Percentiles rank a stretch among this genome's conserved stretches.
Conservation (phyloP, 1,140 invertebrate species). For the Papilio polyxenes region DNA sequence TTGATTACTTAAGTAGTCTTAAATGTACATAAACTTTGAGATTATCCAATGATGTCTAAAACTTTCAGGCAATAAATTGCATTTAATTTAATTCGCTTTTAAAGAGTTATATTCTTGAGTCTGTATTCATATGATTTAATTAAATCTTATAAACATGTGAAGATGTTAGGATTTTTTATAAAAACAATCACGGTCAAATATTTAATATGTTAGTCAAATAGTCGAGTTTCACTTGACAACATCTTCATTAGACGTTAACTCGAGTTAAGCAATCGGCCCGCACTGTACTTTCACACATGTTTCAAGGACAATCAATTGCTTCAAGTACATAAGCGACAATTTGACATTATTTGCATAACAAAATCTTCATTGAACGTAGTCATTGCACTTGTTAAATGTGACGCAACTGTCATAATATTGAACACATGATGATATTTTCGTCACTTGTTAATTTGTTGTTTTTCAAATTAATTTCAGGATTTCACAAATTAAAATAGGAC, state of each 20-base stretch:
- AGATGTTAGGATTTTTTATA: neutral
- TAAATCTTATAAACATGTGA: neutral
- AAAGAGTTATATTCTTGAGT: no score
- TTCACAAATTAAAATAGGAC: no score
- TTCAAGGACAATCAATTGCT: slow-evolving; percentile 40
- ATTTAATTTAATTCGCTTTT: neutral
- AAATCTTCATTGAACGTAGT: slow-evolving; percentile 42
- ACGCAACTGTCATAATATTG: neutral
- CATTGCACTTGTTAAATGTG: neutral
- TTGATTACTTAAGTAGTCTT: neutral
- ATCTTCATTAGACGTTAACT: slow-evolving; percentile 19
- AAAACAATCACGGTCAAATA: neutral
- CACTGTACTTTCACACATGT: slow-evolving; percentile 37
- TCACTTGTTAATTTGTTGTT: neutral
- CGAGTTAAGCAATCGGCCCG: slow-evolving; percentile 1
- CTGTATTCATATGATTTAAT: no score
- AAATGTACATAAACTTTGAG: neutral
- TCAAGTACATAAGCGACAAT: slow-evolving; percentile 44
- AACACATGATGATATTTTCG: neutral
- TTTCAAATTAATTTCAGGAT: no score
- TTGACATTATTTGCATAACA: slow-evolving; percentile 49
- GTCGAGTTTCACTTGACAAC: slow-evolving; percentile 13
- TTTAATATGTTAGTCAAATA: neutral
- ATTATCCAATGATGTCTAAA: neutral
- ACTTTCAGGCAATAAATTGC: neutral